phyloP scores from a whole-genome alignment of 2,888 invertebrate species.

The Perizoma flavofasciatum region DNA sequence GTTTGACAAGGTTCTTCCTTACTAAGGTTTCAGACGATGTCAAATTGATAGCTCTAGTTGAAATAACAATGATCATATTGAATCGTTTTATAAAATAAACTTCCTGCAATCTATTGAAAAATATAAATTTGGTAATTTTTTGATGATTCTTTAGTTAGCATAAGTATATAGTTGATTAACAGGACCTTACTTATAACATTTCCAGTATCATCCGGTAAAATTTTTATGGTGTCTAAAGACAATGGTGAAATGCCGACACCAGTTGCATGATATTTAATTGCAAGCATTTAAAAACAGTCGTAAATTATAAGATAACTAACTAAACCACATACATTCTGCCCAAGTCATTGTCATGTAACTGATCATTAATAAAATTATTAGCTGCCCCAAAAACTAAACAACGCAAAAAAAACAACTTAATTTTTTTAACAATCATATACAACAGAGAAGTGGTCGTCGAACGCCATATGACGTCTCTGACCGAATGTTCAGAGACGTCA shows the following conservation, averaged over 20 bases:
- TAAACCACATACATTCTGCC: constrained; percentile 40
- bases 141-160: too few species aligned
- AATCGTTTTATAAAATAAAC: too few species aligned
- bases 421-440: constrained; percentile 66
- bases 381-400: constrained; percentile 52
- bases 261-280: constrained; percentile 26
- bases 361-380: constrained; percentile 55
- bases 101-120: too few species aligned
- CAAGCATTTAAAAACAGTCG: constrained; percentile 30
- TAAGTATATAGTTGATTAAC: too few species aligned
- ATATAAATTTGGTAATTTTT: too few species aligned
- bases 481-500: constrained; percentile 38
- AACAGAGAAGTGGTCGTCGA: constrained; percentile 74
- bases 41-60: too few species aligned
- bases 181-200: not conserved
- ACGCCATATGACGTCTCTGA: constrained; percentile 75
- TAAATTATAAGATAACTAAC: constrained; percentile 26
- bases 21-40: too few species aligned
- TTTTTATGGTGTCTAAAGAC: constrained; percentile 7
- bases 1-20: too few species aligned
- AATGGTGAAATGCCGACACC: constrained; percentile 6
- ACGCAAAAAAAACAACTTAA: constrained; percentile 57
- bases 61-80: too few species aligned
- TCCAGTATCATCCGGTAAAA: constrained; percentile 9
- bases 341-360: constrained; percentile 52